phyloP scores from a whole-genome alignment of 2,113 vertebrate species.

The Tor tambroides region DNA sequence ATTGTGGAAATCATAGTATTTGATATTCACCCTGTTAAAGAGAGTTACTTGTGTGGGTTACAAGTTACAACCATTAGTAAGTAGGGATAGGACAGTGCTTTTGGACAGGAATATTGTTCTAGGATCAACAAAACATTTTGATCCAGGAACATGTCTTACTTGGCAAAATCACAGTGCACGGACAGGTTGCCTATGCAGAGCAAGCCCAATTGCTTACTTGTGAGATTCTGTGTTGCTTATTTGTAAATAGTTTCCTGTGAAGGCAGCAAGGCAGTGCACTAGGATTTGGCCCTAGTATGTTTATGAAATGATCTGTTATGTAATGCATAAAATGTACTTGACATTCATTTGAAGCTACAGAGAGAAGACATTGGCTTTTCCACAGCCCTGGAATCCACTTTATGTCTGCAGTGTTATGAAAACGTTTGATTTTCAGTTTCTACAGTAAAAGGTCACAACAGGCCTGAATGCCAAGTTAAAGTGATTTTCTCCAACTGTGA shows the following conservation, averaged over 20 bases:
- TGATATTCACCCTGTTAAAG: no score
- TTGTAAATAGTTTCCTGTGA: background rate
- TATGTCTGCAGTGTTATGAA: constrained; percentile 5
- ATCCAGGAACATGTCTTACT: background rate
- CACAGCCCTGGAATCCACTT: background rate
- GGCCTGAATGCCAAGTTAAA: constrained; percentile 49
- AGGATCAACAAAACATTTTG: no score
- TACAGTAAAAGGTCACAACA: constrained; percentile 41
- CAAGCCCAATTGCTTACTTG: background rate
- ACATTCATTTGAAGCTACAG: background rate
- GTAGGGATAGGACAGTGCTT: no score
- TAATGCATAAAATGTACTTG: background rate
- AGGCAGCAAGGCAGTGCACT: background rate
- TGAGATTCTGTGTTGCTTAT: background rate
- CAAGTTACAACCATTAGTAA: no score
- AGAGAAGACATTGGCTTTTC: background rate
- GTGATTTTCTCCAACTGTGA: constrained; percentile 39
- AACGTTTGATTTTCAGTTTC: constrained; percentile 20
- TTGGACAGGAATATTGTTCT: no score
- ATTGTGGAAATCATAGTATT: no score
- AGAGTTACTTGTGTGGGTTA: no score
- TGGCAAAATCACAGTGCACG: background rate
- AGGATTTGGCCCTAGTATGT: background rate
- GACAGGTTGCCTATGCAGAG: background rate
- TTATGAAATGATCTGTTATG: background rate